Base-by-base conservation (phyloP, 2,888 invertebrate species). In the Polylopha cassiicola region DNA sequence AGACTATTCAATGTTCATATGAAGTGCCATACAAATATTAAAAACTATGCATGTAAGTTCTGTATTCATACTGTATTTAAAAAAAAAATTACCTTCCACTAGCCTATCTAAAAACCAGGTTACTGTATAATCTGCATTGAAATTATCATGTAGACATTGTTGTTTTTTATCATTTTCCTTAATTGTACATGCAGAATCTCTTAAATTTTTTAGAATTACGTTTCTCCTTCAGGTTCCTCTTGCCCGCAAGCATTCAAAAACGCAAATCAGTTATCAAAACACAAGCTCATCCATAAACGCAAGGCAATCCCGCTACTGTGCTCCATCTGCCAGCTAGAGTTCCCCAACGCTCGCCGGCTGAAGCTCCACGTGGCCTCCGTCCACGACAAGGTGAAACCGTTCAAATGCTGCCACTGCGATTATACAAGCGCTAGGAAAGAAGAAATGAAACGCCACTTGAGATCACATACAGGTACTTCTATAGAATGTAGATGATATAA, bases 241-340 rank as follows among this genome's bases (percentile, higher is more conserved):
- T 95, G 95, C 65, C 88, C 89, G 13, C 93, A 94, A 67, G 87
- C 86, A 0, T 95, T 95, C 70, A 95, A 95, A 69, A 95, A 92
- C 55, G 85, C 87, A 4, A 92, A 91, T 64, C 95, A 95, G 63
- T 74, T 95, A 36, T 87, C 91, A 22, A 94, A 94, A 60, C 95
- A 95, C 71, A 89, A 89, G 43, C 70, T 88, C 4, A 86, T 87
- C 11, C 92, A 92, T 66, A 88, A 88, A 28, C 57, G n/a, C n/a
- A n/a, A 61, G 13, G 60, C 55, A 20, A 62, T 67, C 1, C 45
- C 47, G 0, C 47, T 59, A 0, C 60, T 66, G 13, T 93, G 92
- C 59, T 77, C 87, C 1, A 73, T 89, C 8, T 92, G 92, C 65
- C 79, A 86, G 10, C 76, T 88, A 11, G 74, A 75, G 41, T 90